Evolutionary conservation across 2,888 invertebrate species (phyloP).

Genomic region (Cheilosia urbana): DNA sequence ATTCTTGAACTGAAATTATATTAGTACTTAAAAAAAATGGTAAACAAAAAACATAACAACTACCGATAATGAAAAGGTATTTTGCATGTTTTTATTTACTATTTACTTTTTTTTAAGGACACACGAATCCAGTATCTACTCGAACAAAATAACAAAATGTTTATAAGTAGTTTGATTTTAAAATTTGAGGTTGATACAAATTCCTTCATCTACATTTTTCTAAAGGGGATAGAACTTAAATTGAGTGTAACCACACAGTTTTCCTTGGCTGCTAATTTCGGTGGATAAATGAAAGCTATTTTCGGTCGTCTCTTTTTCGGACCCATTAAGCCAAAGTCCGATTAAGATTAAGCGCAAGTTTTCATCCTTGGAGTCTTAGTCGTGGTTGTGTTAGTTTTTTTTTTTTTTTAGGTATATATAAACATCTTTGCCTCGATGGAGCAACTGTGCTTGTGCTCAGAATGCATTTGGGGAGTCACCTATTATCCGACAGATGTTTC

Average conservation of each 20-base stretch:
- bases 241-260: neutral
- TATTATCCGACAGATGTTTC: constrained; percentile 58
- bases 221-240: neutral
- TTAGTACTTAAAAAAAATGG: no score
- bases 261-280: constrained; percentile 8
- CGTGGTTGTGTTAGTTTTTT: constrained; percentile 16
- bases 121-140: no score
- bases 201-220: neutral
- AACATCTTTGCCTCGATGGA: constrained; percentile 25
- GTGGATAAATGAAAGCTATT: constrained; percentile 11
- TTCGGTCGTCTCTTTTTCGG: constrained; percentile 27
- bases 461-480: constrained; percentile 48
- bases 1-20: no score
- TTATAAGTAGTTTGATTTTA: neutral
- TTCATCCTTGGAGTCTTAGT: constrained; percentile 34
- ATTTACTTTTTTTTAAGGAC: no score
- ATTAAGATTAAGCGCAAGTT: constrained; percentile 51
- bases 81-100: no score
- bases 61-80: no score
- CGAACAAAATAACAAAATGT: neutral
- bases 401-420: constrained; percentile 2
- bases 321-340: constrained; percentile 51
- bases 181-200: neutral
- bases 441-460: constrained; percentile 8
- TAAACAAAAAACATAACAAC: no score